Conservation (phyloP, 2,113 vertebrate species). For the Miniopterus natalensis region DNA sequence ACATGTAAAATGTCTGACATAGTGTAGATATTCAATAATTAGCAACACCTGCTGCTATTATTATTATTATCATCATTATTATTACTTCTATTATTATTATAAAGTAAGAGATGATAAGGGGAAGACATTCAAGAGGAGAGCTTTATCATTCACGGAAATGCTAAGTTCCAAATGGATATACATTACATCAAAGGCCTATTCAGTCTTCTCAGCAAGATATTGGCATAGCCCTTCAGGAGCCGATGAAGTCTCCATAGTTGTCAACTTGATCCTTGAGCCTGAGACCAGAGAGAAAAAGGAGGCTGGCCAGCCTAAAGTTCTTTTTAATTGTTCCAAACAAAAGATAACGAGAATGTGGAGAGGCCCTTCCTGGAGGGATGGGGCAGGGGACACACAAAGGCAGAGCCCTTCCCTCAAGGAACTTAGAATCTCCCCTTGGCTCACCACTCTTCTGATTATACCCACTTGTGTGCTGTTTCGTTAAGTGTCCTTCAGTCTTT, state of each 20-base stretch:
- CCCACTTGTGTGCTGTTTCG: constrained; percentile 46
- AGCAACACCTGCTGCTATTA: background rate
- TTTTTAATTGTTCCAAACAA: constrained; percentile 52
- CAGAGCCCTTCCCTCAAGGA: constrained; percentile 68
- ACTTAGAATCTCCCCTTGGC: constrained; percentile 62
- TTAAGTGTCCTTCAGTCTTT: constrained; percentile 69
- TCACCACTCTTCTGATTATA: constrained; percentile 26
- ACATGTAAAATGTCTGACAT: background rate
- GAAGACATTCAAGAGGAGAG: background rate
- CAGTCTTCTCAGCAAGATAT: constrained; percentile 57
- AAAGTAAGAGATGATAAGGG: background rate
- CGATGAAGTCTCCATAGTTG: constrained; percentile 47
- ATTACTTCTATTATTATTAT: background rate
- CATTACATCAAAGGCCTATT: constrained; percentile 39
- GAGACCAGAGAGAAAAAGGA: constrained; percentile 51
- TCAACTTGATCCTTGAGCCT: constrained; percentile 50
- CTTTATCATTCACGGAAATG: constrained; percentile 26
- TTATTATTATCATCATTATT: background rate
- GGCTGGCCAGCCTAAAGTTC: background rate
- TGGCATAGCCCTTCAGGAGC: constrained; percentile 46
- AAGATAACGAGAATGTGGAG: constrained; percentile 66
- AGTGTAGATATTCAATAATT: background rate
- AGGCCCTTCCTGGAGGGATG: constrained; percentile 4
- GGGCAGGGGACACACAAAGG: constrained; percentile 5
- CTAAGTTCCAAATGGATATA: background rate